These are phyloP conservation scores for Noctua pronuba DNA, from an alignment of 2,888 invertebrate genomes.

Conservation along the genomic window DNA sequence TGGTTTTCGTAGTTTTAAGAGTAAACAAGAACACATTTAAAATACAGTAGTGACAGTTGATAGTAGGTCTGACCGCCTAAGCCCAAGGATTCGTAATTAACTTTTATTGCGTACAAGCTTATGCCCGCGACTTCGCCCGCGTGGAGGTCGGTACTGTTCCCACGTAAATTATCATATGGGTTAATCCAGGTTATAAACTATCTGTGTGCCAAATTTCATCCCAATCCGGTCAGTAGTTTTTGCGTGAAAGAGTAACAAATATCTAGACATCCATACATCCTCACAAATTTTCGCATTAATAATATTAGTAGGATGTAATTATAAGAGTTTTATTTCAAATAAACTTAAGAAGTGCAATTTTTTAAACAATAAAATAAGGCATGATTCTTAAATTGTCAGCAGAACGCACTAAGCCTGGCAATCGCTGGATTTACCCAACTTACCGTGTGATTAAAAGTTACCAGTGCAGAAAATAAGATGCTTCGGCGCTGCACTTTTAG, in stretches of 20 bases:
- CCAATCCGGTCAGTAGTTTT: no score
- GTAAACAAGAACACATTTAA: background rate
- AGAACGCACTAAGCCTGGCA: slow-evolving; percentile 48
- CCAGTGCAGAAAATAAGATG: slow-evolving; percentile 70
- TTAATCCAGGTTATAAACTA: no score
- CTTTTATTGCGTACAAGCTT: background rate
- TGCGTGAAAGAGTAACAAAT: no score
- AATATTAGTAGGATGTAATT: background rate
- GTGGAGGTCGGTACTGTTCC: no score
- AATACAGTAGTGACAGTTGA: background rate
- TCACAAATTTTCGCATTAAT: no score
- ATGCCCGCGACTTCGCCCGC: no score
- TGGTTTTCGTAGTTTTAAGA: background rate
- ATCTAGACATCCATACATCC: no score
- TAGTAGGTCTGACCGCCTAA: background rate
- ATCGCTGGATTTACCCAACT: slow-evolving; percentile 61
- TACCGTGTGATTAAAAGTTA: slow-evolving; percentile 70
- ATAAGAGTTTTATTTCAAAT: background rate
- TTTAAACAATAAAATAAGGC: slow-evolving; percentile 1
- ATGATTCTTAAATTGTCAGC: slow-evolving; percentile 44
- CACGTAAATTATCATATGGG: no score
- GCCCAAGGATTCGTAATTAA: background rate
- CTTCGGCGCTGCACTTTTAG: slow-evolving; percentile 70
- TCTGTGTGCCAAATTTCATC: no score
- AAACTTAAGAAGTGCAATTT: background rate